Base-by-base conservation (phyloP, 2,113 vertebrate genomes). In the Erythrocebus patas region DNA sequence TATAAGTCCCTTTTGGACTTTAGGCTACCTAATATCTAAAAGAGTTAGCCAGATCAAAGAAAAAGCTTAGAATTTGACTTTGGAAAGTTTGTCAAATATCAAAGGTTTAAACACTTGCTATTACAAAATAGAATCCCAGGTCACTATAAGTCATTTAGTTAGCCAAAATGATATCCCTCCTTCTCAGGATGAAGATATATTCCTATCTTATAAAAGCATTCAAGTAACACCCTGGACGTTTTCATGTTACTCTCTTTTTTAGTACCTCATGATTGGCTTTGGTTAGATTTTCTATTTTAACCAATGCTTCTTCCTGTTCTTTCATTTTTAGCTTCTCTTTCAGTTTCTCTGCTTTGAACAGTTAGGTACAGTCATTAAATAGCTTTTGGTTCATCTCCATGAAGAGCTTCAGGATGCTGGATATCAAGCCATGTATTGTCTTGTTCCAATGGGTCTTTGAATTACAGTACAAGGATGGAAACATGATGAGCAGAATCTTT, bases 361-460 rank as follows among this genome's bases (percentile, higher is more conserved):
- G 99, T 89, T 99, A 99, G 27, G 99, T 99, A 98, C 99, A 99
- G 98, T 99, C 99, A 85, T 99, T 99, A 75, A 99, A 99, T 87
- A 99, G 99, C 98, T 99, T 99, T 99, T 99, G 99, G 99, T 99
- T 99, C 99, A 99, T 99, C 98, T 99, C 99, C 99, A 99, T 99
- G 98, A 99, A 99, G 97, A 99, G 99, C 96, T 99, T 99, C 98
- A 99, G 98, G 35, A 99, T 99, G 17, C 99, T 99, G 98, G 99
- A 99, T 98, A 99, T 99, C 99, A 99, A 98, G 93, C 99, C 99
- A 25, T 99, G 99, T 98, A 99, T 99, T 18, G 99, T 99, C 99
- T 99, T 99, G 99, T 99, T 99, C 99, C 99, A 99, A 98, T 99
- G 99, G 90, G 99, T 99, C 99, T 99, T 99, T 94, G 99, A 99